Base-by-base conservation (phyloP, 2,888 invertebrate species). In the Pachycephus smyrnensis region DNA sequence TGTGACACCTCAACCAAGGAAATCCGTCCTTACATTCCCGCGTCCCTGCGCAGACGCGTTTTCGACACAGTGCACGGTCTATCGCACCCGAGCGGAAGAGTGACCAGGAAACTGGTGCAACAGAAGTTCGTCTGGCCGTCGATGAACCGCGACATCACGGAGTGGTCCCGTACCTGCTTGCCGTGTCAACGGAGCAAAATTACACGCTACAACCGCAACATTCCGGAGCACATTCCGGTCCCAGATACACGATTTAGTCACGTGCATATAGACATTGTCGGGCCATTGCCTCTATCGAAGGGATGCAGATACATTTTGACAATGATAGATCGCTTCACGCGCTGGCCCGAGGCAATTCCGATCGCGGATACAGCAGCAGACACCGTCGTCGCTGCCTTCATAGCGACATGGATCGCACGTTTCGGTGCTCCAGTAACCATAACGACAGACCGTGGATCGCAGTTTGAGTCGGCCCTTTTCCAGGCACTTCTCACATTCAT, bases 381-480 rank as follows among this genome's bases (percentile, higher is more conserved):
- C 55, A 81, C 80, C 3, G 76, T 82, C 9, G 81, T 79, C 4
- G 77, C 76, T 11, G 79, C 79, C 0, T 80, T 88, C 40, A 71
- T 81, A 12, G 11, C 73, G 0, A 76, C 75, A 0, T 86, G 86
- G 84, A 79, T 87, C 12, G 68, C 83, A 11, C 79, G 81, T 11
- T 87, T 82, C n/a, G 83, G 83, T 4, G 76, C 82, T 2, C 83
- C 85, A 6, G 37, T 75, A 0, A 71, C 76, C 12, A 81, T 88
- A 12, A 87, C 86, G 1, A 82, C 85, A 0, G 86, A 91, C 83
- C 88, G 88, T 82, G 90, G 92, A 55, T 78, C 86, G 37, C 91
- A 91, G 79, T 91, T 92, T 76, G 88, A 90, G 75, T 86, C 89
- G 0, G 36, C 74, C 1, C 80, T 91, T 4, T 91, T 90, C 80